Conservation (phyloP, 2,888 invertebrate genomes). For the Carterocephalus palaemon region DNA sequence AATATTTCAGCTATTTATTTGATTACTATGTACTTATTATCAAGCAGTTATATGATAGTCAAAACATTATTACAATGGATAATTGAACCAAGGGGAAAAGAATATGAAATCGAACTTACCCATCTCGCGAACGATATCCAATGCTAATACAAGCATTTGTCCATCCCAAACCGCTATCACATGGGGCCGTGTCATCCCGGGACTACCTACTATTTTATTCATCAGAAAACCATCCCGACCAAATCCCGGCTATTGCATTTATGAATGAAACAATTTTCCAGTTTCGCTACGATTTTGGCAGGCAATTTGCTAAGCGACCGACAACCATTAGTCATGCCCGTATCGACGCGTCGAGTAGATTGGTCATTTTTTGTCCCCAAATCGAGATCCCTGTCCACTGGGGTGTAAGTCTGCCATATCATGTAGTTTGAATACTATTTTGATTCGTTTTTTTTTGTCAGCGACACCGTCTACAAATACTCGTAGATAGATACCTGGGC, state of each 20-base stretch:
- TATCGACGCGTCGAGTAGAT: slow-evolving; percentile 63
- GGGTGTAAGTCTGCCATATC: slow-evolving; percentile 42
- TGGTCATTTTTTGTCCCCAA: slow-evolving; percentile 69
- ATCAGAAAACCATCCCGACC: slow-evolving; percentile 56
- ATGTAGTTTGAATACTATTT: slow-evolving; percentile 29
- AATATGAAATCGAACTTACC: slow-evolving; percentile 25
- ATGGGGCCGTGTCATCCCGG: slow-evolving; percentile 54
- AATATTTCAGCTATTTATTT: no score
- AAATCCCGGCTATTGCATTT: slow-evolving; percentile 68
- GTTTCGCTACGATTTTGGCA: slow-evolving; percentile 64
- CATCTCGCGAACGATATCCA: slow-evolving; percentile 34
- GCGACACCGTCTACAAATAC: slow-evolving; percentile 16
- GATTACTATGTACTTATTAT: no score
- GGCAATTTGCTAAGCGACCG: slow-evolving; percentile 69
- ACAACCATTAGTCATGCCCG: slow-evolving; percentile 69
- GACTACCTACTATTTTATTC: slow-evolving; percentile 58
- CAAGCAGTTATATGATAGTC: no score
- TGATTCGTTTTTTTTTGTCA: slow-evolving; percentile 16
- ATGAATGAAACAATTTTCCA: slow-evolving; percentile 77
- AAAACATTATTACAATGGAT: no score
- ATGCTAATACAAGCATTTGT: slow-evolving; percentile 49
- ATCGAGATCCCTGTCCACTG: slow-evolving; percentile 50
- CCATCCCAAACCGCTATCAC: slow-evolving; percentile 44
- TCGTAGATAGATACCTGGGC: no score
- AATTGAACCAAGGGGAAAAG: background rate